Conservation (phyloP, 2,113 vertebrate genomes). For the Elephantulus edwardii region DNA sequence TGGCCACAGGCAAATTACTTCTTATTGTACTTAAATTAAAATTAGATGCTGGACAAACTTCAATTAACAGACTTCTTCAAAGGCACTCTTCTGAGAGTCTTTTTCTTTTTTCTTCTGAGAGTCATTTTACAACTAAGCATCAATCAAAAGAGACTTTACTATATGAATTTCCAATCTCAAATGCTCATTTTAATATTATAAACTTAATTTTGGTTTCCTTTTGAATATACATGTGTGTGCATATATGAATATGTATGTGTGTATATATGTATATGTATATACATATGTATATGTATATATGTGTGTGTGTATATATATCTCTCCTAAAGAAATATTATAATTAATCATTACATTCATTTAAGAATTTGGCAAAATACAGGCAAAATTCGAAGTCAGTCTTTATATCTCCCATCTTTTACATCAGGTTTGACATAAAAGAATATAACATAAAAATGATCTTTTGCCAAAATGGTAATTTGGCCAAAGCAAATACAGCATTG, state of each 20-base stretch:
- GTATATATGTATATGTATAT: too few species aligned
- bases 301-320: too few species aligned
- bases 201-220: constrained; percentile 34
- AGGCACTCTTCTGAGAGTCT: not conserved
- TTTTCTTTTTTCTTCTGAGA: constrained; percentile 24
- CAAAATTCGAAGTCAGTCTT: constrained; percentile 31
- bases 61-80: constrained; percentile 28
- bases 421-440: constrained; percentile 31
- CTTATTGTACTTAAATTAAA: constrained; percentile 42
- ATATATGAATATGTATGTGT: too few species aligned
- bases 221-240: too few species aligned
- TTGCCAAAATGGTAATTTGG: constrained; percentile 47
- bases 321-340: constrained; percentile 21
- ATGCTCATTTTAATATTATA: constrained; percentile 23
- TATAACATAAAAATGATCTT: constrained; percentile 31
- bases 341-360: constrained; percentile 39
- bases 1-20: not conserved
- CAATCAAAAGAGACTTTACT: not conserved
- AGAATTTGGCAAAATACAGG: constrained; percentile 42
- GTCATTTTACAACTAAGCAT: not conserved
- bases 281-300: too few species aligned
- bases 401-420: not conserved
- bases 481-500: constrained; percentile 25
- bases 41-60: constrained; percentile 8
- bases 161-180: not conserved